Conservation (phyloP, 1,140 invertebrate genomes). For the Papilio polyxenes region DNA sequence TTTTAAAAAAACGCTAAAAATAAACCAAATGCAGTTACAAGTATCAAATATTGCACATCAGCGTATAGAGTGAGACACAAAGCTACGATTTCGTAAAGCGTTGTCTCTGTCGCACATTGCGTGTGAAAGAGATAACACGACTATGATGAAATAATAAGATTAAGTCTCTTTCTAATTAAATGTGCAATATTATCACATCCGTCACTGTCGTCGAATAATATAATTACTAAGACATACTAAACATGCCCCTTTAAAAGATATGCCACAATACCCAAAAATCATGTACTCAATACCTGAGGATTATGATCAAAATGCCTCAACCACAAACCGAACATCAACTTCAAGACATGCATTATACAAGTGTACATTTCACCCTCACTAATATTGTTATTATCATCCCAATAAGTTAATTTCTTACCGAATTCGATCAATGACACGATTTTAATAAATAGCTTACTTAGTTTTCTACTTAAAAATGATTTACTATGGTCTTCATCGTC, state of each 20-base stretch:
- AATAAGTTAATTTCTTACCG: slow-evolving; percentile 60
- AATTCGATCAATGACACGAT: slow-evolving; percentile 59
- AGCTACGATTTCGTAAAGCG: too few species aligned
- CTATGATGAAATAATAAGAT: too few species aligned
- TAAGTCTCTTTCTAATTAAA: too few species aligned
- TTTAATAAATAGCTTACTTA: slow-evolving; percentile 64
- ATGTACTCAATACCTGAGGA: slow-evolving; percentile 47
- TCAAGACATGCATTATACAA: slow-evolving; percentile 66
- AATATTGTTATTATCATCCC: slow-evolving; percentile 69
- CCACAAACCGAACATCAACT: slow-evolving; percentile 72
- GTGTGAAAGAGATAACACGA: too few species aligned
- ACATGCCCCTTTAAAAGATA: slow-evolving; percentile 11
- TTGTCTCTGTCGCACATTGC: too few species aligned
- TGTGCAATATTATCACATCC: not conserved
- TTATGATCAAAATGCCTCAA: slow-evolving; percentile 74
- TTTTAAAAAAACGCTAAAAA: not conserved
- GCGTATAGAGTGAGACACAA: too few species aligned
- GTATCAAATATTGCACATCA: not conserved
- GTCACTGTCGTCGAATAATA: not conserved
- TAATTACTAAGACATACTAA: not conserved
- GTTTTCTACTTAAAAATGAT: slow-evolving; percentile 56
- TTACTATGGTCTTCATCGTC: slow-evolving; percentile 48
- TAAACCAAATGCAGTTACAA: not conserved
- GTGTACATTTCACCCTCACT: slow-evolving; percentile 70
- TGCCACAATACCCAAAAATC: slow-evolving; percentile 9